Percentiles rank a stretch among this genome's conserved stretches.
Conservation (phyloP, 2,113 vertebrate species). For the Hydrolagus affinis region DNA sequence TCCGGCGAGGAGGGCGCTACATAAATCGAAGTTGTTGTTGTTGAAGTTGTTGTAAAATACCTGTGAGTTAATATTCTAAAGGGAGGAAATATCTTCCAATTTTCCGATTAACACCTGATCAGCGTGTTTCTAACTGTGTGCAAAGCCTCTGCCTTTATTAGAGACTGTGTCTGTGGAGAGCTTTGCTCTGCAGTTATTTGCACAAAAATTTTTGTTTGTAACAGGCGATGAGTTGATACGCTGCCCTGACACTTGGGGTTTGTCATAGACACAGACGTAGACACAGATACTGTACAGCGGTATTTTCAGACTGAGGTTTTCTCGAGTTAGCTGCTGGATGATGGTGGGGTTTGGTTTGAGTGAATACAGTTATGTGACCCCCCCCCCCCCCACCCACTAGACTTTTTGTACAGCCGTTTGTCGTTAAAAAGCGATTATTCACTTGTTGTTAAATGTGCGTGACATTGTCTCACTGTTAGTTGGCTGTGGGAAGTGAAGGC, state of each 20-base stretch:
- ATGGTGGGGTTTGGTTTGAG: not conserved
- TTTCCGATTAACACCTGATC: not conserved
- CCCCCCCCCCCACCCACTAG: not conserved
- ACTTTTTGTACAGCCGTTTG: not conserved
- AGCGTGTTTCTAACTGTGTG: not conserved
- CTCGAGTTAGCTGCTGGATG: not conserved
- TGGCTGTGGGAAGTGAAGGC: too few relatives aligned
- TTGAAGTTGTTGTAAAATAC: too few relatives aligned
- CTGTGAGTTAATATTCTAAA: not conserved
- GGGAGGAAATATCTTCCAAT: not conserved
- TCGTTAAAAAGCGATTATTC: too few relatives aligned
- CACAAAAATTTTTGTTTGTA: slow-evolving; percentile 8
- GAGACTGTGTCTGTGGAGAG: not conserved
- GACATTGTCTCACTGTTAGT: too few relatives aligned
- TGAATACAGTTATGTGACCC: not conserved
- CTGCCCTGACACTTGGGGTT: not conserved
- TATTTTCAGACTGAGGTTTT: not conserved
- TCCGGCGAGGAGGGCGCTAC: too few relatives aligned
- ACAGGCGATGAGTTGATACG: not conserved
- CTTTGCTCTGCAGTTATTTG: not conserved
- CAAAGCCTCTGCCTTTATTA: not conserved
- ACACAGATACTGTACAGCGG: not conserved
- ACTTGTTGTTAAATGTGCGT: too few relatives aligned
- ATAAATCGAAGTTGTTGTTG: too few relatives aligned
- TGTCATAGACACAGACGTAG: not conserved